A percentile compares a stretch with the other conserved stretches of the same genome.
Conservation (phyloP, 1,140 invertebrate species). For the Formica selysi region DNA sequence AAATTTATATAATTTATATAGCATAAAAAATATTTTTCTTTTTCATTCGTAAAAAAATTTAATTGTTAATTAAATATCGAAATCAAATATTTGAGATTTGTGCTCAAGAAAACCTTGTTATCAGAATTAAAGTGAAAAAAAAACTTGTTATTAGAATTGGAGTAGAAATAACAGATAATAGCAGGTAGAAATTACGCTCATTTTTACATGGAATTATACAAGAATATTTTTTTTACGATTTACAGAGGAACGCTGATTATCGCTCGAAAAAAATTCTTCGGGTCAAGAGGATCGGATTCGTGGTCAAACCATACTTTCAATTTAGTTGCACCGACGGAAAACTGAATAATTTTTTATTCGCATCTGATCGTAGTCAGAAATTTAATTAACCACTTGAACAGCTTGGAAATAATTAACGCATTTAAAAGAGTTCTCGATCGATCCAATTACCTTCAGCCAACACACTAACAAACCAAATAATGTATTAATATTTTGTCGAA, state of each 20-base stretch:
- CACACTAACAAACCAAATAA: constrained; percentile 38
- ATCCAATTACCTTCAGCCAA: constrained; percentile 8
- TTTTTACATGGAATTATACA: neutral
- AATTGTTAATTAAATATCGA: neutral
- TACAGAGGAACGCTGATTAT: neutral
- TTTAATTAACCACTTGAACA: constrained; percentile 40
- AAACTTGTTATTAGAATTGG: neutral
- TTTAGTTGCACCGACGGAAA: constrained; percentile 9
- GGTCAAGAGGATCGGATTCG: constrained; percentile 5
- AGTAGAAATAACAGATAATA: neutral
- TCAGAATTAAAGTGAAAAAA: neutral
- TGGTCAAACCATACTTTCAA: constrained; percentile 20
- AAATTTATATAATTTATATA: neutral
- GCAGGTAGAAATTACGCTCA: neutral
- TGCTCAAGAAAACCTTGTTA: neutral
- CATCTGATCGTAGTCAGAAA: constrained; percentile 12
- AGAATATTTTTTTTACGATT: neutral
- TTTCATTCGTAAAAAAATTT: neutral
- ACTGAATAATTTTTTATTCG: constrained; percentile 44
- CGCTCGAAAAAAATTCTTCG: constrained; percentile 29
- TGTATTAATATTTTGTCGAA: constrained; percentile 28
- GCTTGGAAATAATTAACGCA: constrained; percentile 34
- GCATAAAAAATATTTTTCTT: neutral
- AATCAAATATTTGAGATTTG: neutral
- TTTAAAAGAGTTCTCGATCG: constrained; percentile 42